Evolutionary conservation across 1,140 invertebrate genomes (phyloP).

Genomic region (Zaprionus inermis): DNA sequence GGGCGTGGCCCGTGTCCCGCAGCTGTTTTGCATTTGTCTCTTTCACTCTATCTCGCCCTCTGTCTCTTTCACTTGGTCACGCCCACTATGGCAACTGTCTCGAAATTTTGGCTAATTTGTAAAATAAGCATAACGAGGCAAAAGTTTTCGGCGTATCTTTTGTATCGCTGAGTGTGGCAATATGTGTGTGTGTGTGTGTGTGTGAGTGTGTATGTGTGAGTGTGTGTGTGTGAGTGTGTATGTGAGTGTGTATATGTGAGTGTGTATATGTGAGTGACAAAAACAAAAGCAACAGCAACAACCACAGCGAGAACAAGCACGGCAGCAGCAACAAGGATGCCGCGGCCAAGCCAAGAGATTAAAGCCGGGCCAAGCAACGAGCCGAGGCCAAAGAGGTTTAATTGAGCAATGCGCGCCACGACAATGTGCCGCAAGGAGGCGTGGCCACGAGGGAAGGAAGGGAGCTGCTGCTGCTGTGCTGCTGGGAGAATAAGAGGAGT

Average conservation of each 20-base stretch:
- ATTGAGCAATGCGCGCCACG: conserved; percentile 56
- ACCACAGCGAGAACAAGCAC: conserved; percentile 19
- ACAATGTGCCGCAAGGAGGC: conserved; percentile 13
- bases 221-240: neutral
- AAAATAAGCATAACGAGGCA: conserved; percentile 60
- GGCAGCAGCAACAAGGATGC: conserved; percentile 10
- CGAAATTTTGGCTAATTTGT: conserved; percentile 63
- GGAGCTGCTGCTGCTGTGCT: conserved; percentile 8
- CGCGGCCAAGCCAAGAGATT: conserved; percentile 63
- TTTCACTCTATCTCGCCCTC: neutral
- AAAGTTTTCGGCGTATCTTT: conserved; percentile 37
- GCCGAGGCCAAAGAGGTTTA: conserved; percentile 51
- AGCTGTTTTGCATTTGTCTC: conserved; percentile 47
- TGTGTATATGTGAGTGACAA: conserved; percentile 18
- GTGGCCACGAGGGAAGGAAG: conserved; percentile 6
- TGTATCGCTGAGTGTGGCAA: neutral
- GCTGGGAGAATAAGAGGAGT: conserved; percentile 54
- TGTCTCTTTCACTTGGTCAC: neutral
- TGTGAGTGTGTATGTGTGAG: neutral
- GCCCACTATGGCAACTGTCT: conserved; percentile 20
- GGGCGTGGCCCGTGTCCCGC: conserved; percentile 43
- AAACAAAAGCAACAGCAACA: conserved; percentile 25
- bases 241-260: conserved; percentile 1
- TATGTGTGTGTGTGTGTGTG: neutral
- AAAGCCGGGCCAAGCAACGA: conserved; percentile 52